Conservation (phyloP, 2,888 invertebrate species). For the Hemistola chrysoprasaria region DNA sequence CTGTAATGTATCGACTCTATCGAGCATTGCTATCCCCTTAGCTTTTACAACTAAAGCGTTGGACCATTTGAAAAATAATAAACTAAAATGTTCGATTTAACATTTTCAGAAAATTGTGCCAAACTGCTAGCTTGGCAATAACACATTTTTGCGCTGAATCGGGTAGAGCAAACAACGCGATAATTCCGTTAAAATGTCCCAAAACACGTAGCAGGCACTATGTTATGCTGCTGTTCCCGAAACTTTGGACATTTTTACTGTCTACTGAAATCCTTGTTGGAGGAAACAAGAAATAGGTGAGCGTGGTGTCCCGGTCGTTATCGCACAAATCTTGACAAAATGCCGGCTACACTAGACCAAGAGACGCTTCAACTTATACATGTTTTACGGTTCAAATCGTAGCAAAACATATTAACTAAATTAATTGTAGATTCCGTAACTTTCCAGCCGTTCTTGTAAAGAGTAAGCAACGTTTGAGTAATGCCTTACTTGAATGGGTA, state of each 20-base stretch:
- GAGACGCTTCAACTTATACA: slow-evolving; percentile 43
- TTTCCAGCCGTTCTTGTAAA: too few species aligned
- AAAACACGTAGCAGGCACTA: slow-evolving; percentile 52
- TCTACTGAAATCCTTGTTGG: slow-evolving; percentile 46
- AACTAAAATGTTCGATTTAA: slow-evolving; percentile 1
- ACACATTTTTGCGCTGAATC: slow-evolving; percentile 16
- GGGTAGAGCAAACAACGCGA: slow-evolving; percentile 44
- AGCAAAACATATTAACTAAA: too few species aligned
- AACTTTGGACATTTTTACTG: slow-evolving; percentile 65
- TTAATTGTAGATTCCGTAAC: too few species aligned
- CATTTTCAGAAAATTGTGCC: slow-evolving; percentile 8
- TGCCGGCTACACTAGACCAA: slow-evolving; percentile 41
- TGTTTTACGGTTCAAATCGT: slow-evolving; percentile 34
- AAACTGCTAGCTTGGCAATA: slow-evolving; percentile 13
- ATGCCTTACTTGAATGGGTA: too few species aligned
- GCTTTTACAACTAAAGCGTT: slow-evolving; percentile 1
- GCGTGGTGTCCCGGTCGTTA: slow-evolving; percentile 40
- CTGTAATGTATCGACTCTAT: background rate
- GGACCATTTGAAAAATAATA: slow-evolving; percentile 1
- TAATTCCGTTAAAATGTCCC: slow-evolving; percentile 47
- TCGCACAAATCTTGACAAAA: slow-evolving; percentile 54
- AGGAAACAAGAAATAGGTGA: slow-evolving; percentile 43
- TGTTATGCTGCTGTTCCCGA: slow-evolving; percentile 45
- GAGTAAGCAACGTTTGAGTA: too few species aligned
- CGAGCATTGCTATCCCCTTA: slow-evolving; percentile 2